Base-by-base conservation (phyloP, 2,797 vertebrate species). In the Aldrovandia affinis region DNA sequence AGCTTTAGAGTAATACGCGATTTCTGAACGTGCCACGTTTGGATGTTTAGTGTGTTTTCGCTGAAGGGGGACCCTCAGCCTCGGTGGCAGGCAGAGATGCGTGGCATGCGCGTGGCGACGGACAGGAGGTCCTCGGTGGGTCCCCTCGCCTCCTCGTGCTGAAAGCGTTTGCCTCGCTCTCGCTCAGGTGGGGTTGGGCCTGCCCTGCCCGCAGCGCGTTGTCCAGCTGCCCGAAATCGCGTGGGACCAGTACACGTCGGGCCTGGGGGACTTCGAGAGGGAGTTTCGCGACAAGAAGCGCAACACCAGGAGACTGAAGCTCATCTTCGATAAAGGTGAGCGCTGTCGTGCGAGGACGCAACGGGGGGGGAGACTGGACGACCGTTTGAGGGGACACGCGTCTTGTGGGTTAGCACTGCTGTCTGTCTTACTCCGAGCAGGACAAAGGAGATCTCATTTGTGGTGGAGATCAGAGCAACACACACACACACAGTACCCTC, bases 211-310 rank as follows among this genome's bases (percentile, higher is more conserved):
- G 83, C 98, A 99, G 93, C 96, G 98, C 88, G 98, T 99, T 81
- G 98, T 99, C 87, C 98, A 99, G 86, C 96, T 99, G 86, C 98
- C 98, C 14, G 97, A 98, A 82, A 95, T 99, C 55, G 92, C 96
- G 1, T 99, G 98, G 98, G 98, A 99, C 92, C 98, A 99, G 91
- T 99, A 99, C 94, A 99, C 98, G 83, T 97, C 95, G 83, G 98
- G 97, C 89, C 96, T 99, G 81, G 96, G 97, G 9, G 97, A 99
- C 89, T 99, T 99, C 84, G 97, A 99, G 93, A 96, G 96, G 89
- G 98, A 99, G 90, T 97, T 98, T 91, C 98, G 96, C 70, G 97
- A 99, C 92, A 96, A 97, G 90, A 99, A 98, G 90, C 97, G 97
- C 85, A 97, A 98, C 93, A 99, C 97, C 84, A 95, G 98, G 89